Conservation (phyloP, 2,888 invertebrate species). For the Yponomeuta evonymella region DNA sequence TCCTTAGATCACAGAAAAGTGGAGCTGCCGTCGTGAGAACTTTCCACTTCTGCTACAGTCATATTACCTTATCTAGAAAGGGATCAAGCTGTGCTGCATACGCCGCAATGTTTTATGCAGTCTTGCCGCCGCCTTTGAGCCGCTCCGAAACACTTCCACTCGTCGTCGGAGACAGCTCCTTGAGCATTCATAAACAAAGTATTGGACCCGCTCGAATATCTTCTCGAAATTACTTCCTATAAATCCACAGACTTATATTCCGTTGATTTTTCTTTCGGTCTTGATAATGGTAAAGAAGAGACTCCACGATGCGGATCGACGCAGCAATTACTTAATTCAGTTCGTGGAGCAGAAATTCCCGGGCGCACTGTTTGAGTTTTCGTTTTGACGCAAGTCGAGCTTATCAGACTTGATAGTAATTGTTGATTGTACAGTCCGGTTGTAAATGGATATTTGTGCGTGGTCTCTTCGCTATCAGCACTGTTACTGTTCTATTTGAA, state of each 20-base stretch:
- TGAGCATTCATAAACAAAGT: constrained; percentile 53
- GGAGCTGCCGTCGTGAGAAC: constrained; percentile 64
- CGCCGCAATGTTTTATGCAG: constrained; percentile 74
- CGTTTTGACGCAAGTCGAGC: constrained; percentile 5
- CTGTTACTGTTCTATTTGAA: not conserved
- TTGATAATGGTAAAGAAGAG: not conserved
- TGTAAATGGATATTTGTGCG: not conserved
- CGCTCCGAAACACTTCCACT: constrained; percentile 62
- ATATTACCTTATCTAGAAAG: constrained; percentile 72
- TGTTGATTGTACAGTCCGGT: not conserved
- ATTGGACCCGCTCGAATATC: constrained; percentile 49
- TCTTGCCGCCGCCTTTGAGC: constrained; percentile 57
- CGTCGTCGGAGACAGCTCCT: constrained; percentile 46
- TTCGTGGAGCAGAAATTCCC: not conserved
- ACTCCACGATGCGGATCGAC: constrained; percentile 4
- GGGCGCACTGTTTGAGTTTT: constrained; percentile 3
- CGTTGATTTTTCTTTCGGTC: constrained; percentile 32
- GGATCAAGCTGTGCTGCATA: constrained; percentile 74
- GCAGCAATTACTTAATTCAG: constrained; percentile 9
- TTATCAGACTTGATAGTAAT: not conserved
- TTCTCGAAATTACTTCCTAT: constrained; percentile 51
- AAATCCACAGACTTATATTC: constrained; percentile 29
- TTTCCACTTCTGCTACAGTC: constrained; percentile 56
- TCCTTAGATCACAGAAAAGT: constrained; percentile 62
- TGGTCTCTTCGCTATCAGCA: not conserved